A percentile compares a stretch with the other conserved stretches of the same genome.
These are phyloP conservation scores for Leistus spinibarbis DNA, from an alignment of 2,888 invertebrate species.

Conservation along the genomic window DNA sequence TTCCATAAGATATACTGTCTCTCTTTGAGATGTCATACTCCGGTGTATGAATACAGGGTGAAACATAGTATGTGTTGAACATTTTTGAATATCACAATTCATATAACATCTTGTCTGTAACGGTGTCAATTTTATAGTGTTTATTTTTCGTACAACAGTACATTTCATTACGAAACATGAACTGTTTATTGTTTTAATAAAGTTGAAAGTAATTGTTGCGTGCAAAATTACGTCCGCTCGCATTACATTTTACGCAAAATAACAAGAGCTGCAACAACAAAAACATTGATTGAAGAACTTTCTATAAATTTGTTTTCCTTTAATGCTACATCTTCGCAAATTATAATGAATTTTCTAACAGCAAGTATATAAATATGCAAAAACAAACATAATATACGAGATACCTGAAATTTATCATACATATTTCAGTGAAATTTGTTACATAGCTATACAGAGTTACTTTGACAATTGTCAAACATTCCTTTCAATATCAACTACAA, in stretches of 20 bases:
- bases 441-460: background rate
- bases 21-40: no score
- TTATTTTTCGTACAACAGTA: background rate
- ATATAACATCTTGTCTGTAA: background rate
- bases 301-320: conserved; percentile 28
- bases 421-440: background rate
- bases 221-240: background rate
- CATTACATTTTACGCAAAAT: background rate
- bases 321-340: background rate
- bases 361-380: background rate
- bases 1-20: no score
- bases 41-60: no score
- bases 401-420: background rate
- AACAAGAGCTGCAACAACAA: conserved; percentile 32
- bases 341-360: background rate
- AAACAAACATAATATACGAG: background rate
- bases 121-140: background rate
- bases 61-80: no score
- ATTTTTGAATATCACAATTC: background rate
- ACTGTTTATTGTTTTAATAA: conserved; percentile 32
- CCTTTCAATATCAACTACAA: no score
- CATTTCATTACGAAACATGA: conserved; percentile 22
- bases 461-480: no score
- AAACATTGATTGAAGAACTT: conserved; percentile 31
- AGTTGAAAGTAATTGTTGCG: background rate